Evolutionary conservation across 1,140 invertebrate species (phyloP).

Genomic region (Ephestia elutella): DNA sequence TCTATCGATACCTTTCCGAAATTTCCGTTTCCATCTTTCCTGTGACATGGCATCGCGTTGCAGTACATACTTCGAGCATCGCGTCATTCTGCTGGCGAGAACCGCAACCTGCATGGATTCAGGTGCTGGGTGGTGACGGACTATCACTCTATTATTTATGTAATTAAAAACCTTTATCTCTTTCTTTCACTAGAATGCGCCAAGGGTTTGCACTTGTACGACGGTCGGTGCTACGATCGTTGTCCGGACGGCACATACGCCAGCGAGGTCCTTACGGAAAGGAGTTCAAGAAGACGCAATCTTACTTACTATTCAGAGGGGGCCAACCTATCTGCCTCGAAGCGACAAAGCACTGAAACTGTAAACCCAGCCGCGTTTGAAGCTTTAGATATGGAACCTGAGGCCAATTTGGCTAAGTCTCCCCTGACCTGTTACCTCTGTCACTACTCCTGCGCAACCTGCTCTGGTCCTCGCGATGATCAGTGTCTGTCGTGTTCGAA

Average conservation of each 20-base stretch:
- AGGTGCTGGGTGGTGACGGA: conserved; percentile 68
- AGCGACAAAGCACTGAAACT: conserved; percentile 31
- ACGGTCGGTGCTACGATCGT: conserved; percentile 57
- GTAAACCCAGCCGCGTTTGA: conserved; percentile 36
- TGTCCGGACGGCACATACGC: conserved; percentile 62
- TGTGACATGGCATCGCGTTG: conserved; percentile 39
- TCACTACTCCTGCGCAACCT: conserved; percentile 62
- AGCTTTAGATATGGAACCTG: conserved; percentile 55
- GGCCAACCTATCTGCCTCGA: conserved; percentile 26
- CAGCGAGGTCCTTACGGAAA: conserved; percentile 52
- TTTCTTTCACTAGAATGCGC: conserved; percentile 68
- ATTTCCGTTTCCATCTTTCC: conserved; percentile 44
- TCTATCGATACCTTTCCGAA: conserved; percentile 47
- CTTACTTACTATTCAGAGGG: conserved; percentile 44
- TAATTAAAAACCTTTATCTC: conserved; percentile 62
- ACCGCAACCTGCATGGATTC: conserved; percentile 65
- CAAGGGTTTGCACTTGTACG: conserved; percentile 71
- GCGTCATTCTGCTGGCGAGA: conserved; percentile 48
- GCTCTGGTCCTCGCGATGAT: conserved; percentile 49
- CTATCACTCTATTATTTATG: conserved; percentile 33
- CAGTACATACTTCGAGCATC: conserved; percentile 30
- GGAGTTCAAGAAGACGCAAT: conserved; percentile 60
- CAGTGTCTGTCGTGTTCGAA: conserved; percentile 59
- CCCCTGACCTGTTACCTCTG: conserved; percentile 55
- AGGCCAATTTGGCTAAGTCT: conserved; percentile 30